Evolutionary conservation across 1,140 invertebrate species (phyloP).

Genomic region (Achroia grisella): DNA sequence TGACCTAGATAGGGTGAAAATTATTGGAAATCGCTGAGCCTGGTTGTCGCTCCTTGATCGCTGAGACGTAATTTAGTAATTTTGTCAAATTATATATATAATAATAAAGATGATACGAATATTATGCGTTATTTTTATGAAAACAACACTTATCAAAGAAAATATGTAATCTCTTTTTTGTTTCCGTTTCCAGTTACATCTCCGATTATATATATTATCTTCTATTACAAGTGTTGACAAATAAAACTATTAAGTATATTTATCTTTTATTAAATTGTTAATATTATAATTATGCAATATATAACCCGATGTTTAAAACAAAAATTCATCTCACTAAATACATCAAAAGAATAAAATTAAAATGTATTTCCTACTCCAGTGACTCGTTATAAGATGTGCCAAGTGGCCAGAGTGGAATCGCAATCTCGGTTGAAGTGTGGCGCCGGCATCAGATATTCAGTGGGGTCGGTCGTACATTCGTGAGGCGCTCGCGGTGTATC

Average conservation of each 20-base stretch:
- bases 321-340: slow-evolving; percentile 4
- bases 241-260: neutral
- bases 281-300: neutral
- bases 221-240: no score
- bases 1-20: slow-evolving; percentile 11
- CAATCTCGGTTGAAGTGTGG: slow-evolving; percentile 16
- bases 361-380: slow-evolving; percentile 20
- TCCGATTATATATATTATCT: no score
- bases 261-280: neutral
- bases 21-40: slow-evolving; percentile 10
- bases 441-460: slow-evolving; percentile 17
- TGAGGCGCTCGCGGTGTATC: slow-evolving; percentile 29
- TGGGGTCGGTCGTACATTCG: slow-evolving; percentile 6
- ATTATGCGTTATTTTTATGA: neutral
- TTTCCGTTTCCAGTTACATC: no score
- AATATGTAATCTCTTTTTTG: no score
- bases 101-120: neutral
- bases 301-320: neutral
- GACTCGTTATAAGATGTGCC: slow-evolving; percentile 26
- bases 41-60: slow-evolving; percentile 10
- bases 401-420: slow-evolving; percentile 30
- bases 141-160: no score
- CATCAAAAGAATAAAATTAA: slow-evolving; percentile 23
- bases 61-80: neutral
- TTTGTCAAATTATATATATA: neutral